Conservation (phyloP, 2,113 vertebrate genomes). For the Grammomys dolichurus region DNA sequence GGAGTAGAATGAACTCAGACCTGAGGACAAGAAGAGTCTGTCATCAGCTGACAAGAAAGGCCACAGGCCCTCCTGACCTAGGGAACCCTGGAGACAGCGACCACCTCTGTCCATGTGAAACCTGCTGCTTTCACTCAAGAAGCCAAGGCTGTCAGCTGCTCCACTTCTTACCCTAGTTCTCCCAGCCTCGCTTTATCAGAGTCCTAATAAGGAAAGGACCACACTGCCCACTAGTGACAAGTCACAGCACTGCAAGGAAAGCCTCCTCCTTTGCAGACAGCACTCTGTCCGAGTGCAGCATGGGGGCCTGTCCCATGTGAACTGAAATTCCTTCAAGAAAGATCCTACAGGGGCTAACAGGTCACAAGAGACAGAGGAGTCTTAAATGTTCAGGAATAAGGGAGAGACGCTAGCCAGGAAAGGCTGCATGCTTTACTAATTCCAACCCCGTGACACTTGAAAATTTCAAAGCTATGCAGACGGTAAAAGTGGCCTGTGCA, state of each 20-base stretch:
- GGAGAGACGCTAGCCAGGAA: background rate
- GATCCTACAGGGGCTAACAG: background rate
- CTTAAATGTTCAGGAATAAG: background rate
- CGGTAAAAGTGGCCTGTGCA: background rate
- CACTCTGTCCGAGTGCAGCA: background rate
- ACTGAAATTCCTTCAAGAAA: background rate
- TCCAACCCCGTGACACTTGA: background rate
- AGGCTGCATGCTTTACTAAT: background rate
- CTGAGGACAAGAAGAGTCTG: conserved; percentile 82
- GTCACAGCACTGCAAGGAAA: background rate
- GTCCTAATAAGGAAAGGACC: background rate
- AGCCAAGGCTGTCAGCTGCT: background rate
- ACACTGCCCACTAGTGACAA: background rate
- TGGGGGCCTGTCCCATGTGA: background rate
- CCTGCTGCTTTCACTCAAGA: background rate
- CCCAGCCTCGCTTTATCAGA: background rate
- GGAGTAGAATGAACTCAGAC: conserved; percentile 97
- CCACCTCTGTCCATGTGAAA: background rate
- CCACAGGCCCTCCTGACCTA: background rate
- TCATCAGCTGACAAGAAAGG: background rate
- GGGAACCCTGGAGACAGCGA: background rate
- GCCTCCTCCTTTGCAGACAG: background rate
- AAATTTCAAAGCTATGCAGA: background rate
- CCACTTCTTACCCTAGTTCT: background rate
- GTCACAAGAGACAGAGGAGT: background rate